Base-by-base conservation (phyloP, 2,888 invertebrate genomes). In the Rapana venosa region DNA sequence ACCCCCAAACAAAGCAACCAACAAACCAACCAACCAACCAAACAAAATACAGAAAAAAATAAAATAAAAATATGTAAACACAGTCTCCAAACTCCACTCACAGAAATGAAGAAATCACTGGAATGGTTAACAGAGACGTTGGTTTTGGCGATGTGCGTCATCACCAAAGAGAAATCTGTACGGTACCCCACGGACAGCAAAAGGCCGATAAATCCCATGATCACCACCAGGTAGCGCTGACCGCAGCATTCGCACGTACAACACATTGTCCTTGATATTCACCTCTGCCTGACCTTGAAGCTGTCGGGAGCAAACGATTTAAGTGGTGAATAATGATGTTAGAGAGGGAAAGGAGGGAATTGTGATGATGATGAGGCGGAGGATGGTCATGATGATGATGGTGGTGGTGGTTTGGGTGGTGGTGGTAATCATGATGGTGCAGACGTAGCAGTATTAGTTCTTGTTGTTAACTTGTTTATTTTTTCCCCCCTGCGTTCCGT, bases 121-220 rank as follows among this genome's bases (percentile, higher is more conserved):
- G 11, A 30, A 32, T 6, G 11, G 32, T 30, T 79, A 15, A 4
- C 15, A 22, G 36, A 22, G 17, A 61, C 5, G 85, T 88, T 77
- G 77, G 30, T 36, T 58, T 32, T 47, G n/a, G 90, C 85, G 36
- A 94, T 89, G 89, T 93, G 93, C 1, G 92, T 92, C 74, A 93
- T 91, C 15, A 93, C 93, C 86, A 94, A 92, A 8, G 94, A 91
- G 88, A 94, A 93, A 35, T 92, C 92, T 15, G 92, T 91, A 13
- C 94, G 92, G 79, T 91, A 93, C 0, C 94, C 94, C 32, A 94
- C 93, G 13, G 91, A 92, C 26, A 94, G 77, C 22, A 94, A 83
- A 56, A 93, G 90, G 5, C 93, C 93, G 20, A 92, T 17, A 84
- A 94, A 94, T 8, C 93, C 92, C 86, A 94, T 88, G 22, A 93